Conservation (phyloP, 64 coral and sea anemone species). For the Anthopleura sola region DNA sequence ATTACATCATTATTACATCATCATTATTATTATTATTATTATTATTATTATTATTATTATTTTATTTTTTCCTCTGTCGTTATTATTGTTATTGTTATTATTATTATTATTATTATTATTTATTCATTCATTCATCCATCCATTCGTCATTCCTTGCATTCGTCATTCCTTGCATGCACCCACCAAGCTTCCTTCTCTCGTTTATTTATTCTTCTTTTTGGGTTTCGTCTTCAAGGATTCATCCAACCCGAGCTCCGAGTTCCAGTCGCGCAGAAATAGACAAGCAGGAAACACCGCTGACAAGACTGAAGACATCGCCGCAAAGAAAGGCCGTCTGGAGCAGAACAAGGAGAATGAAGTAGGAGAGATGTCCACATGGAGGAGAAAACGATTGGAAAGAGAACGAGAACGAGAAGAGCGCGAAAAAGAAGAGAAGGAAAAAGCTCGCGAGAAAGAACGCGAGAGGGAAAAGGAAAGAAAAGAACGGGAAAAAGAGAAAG, state of each 20-base stretch:
- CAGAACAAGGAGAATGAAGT: conserved; percentile 78
- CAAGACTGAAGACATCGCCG: not conserved
- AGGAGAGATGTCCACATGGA: conserved; percentile 57
- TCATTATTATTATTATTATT: no score
- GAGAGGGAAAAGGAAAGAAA: conserved; percentile 63
- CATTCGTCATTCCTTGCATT: not conserved
- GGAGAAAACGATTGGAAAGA: conserved; percentile 53
- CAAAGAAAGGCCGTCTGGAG: not conserved
- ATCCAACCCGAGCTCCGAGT: not conserved
- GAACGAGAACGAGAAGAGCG: conserved; percentile 60
- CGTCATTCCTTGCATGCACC: no score
- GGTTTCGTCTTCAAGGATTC: not conserved
- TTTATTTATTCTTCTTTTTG: not conserved
- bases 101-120: no score
- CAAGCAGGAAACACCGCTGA: not conserved
- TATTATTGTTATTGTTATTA: no score
- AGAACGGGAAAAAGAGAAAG: conserved; percentile 66
- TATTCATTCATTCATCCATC: not conserved
- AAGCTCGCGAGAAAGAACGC: conserved; percentile 60
- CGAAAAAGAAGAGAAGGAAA: conserved; percentile 50
- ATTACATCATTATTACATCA: no score
- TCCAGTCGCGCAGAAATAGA: not conserved
- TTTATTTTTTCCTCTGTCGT: no score
- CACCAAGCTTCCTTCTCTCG: not conserved
- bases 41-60: no score